Evolutionary conservation across 2,797 vertebrate species (phyloP), one percentile per base, ranked within the genome.

Genomic region (Chaetophractus vellerosus): DNA sequence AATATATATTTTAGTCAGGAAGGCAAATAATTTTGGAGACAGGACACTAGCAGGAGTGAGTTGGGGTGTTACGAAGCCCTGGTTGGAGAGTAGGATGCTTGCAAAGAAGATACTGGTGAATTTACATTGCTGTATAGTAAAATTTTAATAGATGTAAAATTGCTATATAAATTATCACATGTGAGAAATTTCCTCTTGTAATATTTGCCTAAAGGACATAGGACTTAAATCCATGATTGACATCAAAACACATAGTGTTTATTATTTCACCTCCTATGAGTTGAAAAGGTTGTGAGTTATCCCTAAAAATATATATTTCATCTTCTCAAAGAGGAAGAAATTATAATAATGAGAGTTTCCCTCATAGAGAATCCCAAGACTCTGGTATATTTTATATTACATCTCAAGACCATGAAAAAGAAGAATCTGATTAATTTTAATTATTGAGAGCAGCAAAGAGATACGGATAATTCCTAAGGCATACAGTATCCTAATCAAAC

Each of bases 381-480:
- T 88, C 45, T 2, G 88, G 81, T 31, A 88, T 89, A 75, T 63
- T 96, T 91, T 80, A 84, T 85, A 94, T 93, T 94, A 90, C 95
- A 88, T 89, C 83, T 94, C 36, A 93, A 81, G 66, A 81, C 45
- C 48, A 94, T 74, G 21, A 55, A 93, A 94, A 86, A 26, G 36
- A 93, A 89, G 12, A 50, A 80, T 59, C 26, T 96, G 59, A 82
- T 96, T 95, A 88, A 93, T 88, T 92, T 96, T 96, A 96, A 96
- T 96, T 94, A 95, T 82, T 86, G 10, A 88, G 41, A 86, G 12
- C 24, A 72, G 79, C 57, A 96, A 85, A 93, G 84, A 82, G 50
- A 69, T 61, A 78, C 26, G 28, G 41, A 72, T 83, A 71, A 63
- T 91, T 94, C 91, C 90, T 94, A 95, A 96, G 89, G 96, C 91